Percentiles rank a stretch among this genome's conserved stretches.
phyloP scores from a whole-genome alignment of 2,888 invertebrate species.

The Leptothorax acervorum region DNA sequence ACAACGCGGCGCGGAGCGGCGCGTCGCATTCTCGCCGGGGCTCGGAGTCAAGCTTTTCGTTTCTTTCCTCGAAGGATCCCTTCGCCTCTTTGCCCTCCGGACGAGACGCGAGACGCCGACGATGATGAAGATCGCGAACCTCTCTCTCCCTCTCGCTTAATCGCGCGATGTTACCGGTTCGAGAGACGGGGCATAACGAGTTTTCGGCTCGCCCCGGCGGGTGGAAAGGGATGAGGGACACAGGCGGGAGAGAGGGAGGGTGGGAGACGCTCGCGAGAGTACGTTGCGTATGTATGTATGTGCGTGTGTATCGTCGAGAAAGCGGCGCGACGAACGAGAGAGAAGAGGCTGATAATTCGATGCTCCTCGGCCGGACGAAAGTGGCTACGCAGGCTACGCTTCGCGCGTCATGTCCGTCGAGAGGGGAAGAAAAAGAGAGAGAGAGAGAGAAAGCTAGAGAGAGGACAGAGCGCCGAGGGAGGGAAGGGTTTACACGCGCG shows the following conservation, averaged over 20 bases:
- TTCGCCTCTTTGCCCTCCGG: not conserved
- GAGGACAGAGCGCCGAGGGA: not conserved
- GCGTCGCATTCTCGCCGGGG: slow-evolving; percentile 30
- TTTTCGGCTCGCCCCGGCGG: slow-evolving; percentile 38
- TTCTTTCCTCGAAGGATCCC: not conserved
- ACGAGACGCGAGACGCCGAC: not conserved
- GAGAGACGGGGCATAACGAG: slow-evolving; percentile 49
- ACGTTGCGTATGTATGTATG: not conserved
- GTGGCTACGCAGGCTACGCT: slow-evolving; percentile 21
- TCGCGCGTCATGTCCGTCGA: slow-evolving; percentile 39
- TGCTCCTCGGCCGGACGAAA: not conserved
- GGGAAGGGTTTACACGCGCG: slow-evolving; percentile 45
- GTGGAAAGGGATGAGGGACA: not conserved
- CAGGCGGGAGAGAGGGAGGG: not conserved
- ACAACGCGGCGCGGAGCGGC: not conserved
- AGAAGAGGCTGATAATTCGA: slow-evolving; percentile 28
- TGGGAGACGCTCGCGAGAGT: not conserved
- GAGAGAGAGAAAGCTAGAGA: not conserved
- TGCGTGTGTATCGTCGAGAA: slow-evolving; percentile 15
- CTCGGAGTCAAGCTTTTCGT: not conserved
- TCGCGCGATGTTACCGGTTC: slow-evolving; percentile 58
- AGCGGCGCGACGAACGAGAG: slow-evolving; percentile 18
- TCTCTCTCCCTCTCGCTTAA: slow-evolving; percentile 42
- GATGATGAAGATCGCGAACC: not conserved
- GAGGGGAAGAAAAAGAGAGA: not conserved